phyloP scores from a whole-genome alignment of 2,888 invertebrate species.

The Campopleginae sp. region DNA sequence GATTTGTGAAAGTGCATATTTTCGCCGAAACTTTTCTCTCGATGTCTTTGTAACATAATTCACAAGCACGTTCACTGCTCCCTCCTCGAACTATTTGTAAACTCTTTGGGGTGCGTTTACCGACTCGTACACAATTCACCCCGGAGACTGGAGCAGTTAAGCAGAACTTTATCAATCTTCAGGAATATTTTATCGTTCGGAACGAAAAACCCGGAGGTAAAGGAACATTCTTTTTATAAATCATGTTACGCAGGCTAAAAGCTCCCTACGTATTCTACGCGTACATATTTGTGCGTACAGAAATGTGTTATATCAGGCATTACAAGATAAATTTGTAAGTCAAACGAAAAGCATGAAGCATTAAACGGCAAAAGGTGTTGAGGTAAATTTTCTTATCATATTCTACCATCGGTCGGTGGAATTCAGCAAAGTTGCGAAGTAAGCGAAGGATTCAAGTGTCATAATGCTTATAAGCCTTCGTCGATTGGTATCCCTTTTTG shows the following conservation, averaged over 20 bases:
- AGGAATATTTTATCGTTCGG: constrained; percentile 64
- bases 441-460: constrained; percentile 75
- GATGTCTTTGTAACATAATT: neutral
- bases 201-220: constrained; percentile 51
- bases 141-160: constrained; percentile 47
- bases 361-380: constrained; percentile 19
- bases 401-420: constrained; percentile 34
- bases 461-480: constrained; percentile 80
- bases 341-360: constrained; percentile 33
- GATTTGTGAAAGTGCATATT: neutral
- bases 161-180: constrained; percentile 65
- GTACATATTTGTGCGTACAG: neutral
- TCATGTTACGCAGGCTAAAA: constrained; percentile 18
- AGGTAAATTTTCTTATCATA: constrained; percentile 24
- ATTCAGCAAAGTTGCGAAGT: constrained; percentile 60
- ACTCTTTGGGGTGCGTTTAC: constrained; percentile 44
- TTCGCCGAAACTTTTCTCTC: neutral
- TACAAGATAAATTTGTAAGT: neutral
- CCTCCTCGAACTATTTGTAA: neutral
- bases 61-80: neutral
- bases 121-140: constrained; percentile 58
- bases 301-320: neutral
- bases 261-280: neutral
- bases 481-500: constrained; percentile 74
- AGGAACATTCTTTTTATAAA: constrained; percentile 22